phyloP scores from a whole-genome alignment of 2,888 invertebrate genomes.

The Caenorhabditis sinica region DNA sequence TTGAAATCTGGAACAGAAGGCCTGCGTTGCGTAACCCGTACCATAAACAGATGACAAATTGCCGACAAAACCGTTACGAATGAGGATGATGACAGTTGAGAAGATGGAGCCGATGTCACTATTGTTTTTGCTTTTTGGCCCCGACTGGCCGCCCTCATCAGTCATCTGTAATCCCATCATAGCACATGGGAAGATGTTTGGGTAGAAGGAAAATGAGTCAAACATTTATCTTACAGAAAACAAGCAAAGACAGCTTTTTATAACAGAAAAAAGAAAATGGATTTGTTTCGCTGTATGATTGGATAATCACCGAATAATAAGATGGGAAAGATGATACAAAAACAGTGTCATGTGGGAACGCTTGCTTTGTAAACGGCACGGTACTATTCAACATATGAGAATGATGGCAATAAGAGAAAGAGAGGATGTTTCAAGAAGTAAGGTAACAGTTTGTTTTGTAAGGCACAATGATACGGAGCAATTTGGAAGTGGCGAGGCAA shows the following conservation, averaged over 20 bases:
- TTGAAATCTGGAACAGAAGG: slow-evolving; percentile 63
- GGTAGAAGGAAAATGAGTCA: slow-evolving; percentile 25
- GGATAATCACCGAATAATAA: slow-evolving; percentile 44
- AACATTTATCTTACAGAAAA: slow-evolving; percentile 46
- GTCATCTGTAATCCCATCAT: slow-evolving; percentile 47
- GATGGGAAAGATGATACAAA: slow-evolving; percentile 20
- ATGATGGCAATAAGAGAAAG: slow-evolving; percentile 44
- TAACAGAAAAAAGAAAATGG: not conserved
- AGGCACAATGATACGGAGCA: slow-evolving; percentile 61
- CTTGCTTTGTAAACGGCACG: slow-evolving; percentile 33
- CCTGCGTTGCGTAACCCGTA: slow-evolving; percentile 50
- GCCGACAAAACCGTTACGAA: slow-evolving; percentile 35
- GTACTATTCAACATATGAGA: slow-evolving; percentile 41
- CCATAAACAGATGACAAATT: slow-evolving; percentile 52
- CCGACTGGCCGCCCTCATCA: slow-evolving; percentile 39
- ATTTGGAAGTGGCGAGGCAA: slow-evolving; percentile 20
- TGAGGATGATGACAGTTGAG: slow-evolving; percentile 35
- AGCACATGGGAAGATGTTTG: slow-evolving; percentile 36
- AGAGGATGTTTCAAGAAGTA: not conserved
- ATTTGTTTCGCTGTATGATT: slow-evolving; percentile 45
- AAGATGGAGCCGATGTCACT: slow-evolving; percentile 16
- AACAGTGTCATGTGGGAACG: slow-evolving; percentile 52
- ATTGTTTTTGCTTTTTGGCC: slow-evolving; percentile 28
- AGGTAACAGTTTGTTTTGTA: slow-evolving; percentile 14
- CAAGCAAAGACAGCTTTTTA: slow-evolving; percentile 44